Percentiles rank a stretch among this genome's conserved stretches.
Evolutionary conservation across 2,113 vertebrate species (phyloP).

Genomic region (Nycticorax nycticorax): DNA sequence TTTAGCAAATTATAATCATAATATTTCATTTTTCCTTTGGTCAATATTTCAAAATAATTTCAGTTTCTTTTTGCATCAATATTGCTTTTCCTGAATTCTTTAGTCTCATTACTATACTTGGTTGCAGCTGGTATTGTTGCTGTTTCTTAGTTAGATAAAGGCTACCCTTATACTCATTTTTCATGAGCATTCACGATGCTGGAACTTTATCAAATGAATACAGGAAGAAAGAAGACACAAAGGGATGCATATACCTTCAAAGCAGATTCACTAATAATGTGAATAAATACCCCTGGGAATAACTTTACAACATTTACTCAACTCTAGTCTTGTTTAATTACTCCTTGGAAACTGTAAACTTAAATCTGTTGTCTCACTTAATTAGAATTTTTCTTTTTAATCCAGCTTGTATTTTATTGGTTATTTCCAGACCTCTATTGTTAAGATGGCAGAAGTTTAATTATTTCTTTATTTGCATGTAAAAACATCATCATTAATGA

Average conservation of each 20-base stretch:
- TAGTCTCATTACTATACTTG: not conserved
- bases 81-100: not conserved
- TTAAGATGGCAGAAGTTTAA: not conserved
- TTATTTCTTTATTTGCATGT: conserved; percentile 15
- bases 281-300: not conserved
- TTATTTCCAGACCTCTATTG: not conserved
- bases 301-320: not conserved
- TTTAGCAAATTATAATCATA: not conserved
- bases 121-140: not conserved
- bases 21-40: not conserved
- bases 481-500: conserved; percentile 9
- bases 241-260: not conserved
- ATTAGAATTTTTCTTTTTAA: conserved; percentile 7
- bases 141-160: not conserved
- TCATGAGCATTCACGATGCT: not conserved
- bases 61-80: not conserved
- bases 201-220: not conserved
- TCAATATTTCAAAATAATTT: not conserved
- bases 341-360: not conserved
- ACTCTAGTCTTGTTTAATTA: conserved; percentile 2
- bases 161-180: not conserved
- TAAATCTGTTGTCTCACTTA: not conserved
- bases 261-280: not conserved
- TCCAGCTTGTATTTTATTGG: not conserved
- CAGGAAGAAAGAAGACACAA: not conserved